A percentile compares a stretch with the other conserved stretches of the same genome.
Conservation (phyloP, 2,888 invertebrate species). For the Ptilodon capucinus region DNA sequence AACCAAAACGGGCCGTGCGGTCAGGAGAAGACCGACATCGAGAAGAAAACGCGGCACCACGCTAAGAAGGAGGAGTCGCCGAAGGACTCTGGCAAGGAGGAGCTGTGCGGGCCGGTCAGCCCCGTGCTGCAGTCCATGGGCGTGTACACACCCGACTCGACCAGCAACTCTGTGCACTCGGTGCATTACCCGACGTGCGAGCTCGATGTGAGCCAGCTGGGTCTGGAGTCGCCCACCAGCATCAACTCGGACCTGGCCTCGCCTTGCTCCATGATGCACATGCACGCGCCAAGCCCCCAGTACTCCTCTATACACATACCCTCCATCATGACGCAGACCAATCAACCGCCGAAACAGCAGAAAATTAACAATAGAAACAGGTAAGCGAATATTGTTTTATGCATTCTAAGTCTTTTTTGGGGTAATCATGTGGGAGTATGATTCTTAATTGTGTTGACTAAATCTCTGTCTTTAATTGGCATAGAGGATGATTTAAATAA, state of each 20-base stretch:
- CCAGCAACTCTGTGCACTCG: constrained; percentile 91
- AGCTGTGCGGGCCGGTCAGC: constrained; percentile 72
- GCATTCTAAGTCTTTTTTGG: too few species aligned
- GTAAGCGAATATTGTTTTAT: constrained; percentile 35
- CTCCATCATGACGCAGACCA: constrained; percentile 78
- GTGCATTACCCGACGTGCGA: constrained; percentile 91
- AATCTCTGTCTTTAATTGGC: too few species aligned
- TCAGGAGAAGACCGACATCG: constrained; percentile 68
- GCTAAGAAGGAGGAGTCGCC: constrained; percentile 71
- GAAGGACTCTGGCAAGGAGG: constrained; percentile 67
- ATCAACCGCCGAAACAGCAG: constrained; percentile 74
- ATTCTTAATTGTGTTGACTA: too few species aligned
- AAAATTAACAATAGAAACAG: constrained; percentile 76
- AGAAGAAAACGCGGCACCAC: constrained; percentile 67
- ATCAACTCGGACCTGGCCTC: constrained; percentile 93
- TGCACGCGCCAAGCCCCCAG: constrained; percentile 82
- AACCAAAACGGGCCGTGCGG: constrained; percentile 66
- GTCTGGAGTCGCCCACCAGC: constrained; percentile 94
- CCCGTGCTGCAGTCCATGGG: constrained; percentile 91
- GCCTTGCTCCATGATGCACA: constrained; percentile 88
- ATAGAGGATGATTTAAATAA: too few species aligned
- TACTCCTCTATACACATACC: constrained; percentile 81
- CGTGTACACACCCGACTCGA: constrained; percentile 93
- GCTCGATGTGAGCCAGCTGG: constrained; percentile 91
- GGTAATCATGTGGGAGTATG: too few species aligned